phyloP scores from a whole-genome alignment of 2,888 invertebrate species.

The Dryadula phaetusa region DNA sequence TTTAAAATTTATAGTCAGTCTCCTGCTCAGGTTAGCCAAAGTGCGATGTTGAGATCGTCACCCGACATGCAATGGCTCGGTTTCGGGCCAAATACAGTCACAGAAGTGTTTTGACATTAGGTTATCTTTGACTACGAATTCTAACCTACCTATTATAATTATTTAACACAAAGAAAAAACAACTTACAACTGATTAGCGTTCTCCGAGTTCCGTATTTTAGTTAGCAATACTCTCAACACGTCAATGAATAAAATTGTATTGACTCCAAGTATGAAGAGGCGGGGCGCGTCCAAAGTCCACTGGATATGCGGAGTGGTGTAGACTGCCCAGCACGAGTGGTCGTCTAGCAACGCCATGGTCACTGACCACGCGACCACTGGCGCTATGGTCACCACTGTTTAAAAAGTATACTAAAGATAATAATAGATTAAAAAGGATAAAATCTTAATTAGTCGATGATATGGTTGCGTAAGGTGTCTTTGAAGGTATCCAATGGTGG shows the following conservation, averaged over 20 bases:
- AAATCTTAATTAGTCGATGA: too few relatives aligned
- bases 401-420: neutral
- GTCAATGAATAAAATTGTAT: slow-evolving; percentile 85
- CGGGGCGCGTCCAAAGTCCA: slow-evolving; percentile 86
- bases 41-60: too few relatives aligned
- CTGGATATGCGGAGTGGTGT: slow-evolving; percentile 80
- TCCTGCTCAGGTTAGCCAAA: too few relatives aligned
- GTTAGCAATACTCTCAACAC: slow-evolving; percentile 86
- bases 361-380: slow-evolving; percentile 83
- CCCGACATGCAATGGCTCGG: too few relatives aligned
- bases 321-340: slow-evolving; percentile 86
- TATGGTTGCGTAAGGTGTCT: too few relatives aligned
- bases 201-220: slow-evolving; percentile 84
- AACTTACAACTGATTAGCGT: slow-evolving; percentile 76
- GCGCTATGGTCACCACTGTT: slow-evolving; percentile 74
- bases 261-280: slow-evolving; percentile 82
- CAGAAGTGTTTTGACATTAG: too few relatives aligned
- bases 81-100: too few relatives aligned
- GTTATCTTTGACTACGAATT: too few relatives aligned
- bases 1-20: neutral
- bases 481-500: too few relatives aligned
- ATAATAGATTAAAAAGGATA: too few relatives aligned
- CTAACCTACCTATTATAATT: too few relatives aligned
- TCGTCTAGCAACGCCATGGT: slow-evolving; percentile 78
- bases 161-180: neutral